Conservation (phyloP, 2,113 vertebrate genomes). For the Catharus fuscescens region DNA sequence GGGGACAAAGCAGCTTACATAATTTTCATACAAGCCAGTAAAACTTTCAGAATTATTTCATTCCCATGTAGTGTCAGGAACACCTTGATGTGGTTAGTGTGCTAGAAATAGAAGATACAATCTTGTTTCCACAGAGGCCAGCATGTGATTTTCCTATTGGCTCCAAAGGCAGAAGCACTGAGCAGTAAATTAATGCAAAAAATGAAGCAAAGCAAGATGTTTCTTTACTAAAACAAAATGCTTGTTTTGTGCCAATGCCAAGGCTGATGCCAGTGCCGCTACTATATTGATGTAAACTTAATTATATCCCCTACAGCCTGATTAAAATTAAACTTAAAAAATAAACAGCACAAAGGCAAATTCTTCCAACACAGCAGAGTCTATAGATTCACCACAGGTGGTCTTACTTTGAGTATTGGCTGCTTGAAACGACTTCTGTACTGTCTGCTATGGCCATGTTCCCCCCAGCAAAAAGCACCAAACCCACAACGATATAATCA, state of each 20-base stretch:
- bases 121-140: background rate
- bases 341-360: conserved; percentile 7
- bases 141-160: background rate
- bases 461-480: background rate
- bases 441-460: background rate
- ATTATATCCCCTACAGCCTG: background rate
- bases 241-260: conserved; percentile 28
- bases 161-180: background rate
- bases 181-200: background rate
- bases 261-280: background rate
- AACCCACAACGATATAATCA: background rate
- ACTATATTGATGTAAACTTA: conserved; percentile 44
- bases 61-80: fast-evolving
- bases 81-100: background rate
- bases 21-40: background rate
- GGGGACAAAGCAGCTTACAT: background rate
- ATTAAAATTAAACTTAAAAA: conserved; percentile 28
- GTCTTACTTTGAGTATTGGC: background rate
- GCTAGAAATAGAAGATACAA: background rate
- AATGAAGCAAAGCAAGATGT: background rate
- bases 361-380: background rate
- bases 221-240: conserved; percentile 18
- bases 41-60: background rate
- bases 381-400: background rate
- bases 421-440: background rate